A percentile compares a stretch with the other conserved stretches of the same genome.
Conservation (phyloP, 1,140 invertebrate genomes). For the Drosophila pseudoobscura region DNA sequence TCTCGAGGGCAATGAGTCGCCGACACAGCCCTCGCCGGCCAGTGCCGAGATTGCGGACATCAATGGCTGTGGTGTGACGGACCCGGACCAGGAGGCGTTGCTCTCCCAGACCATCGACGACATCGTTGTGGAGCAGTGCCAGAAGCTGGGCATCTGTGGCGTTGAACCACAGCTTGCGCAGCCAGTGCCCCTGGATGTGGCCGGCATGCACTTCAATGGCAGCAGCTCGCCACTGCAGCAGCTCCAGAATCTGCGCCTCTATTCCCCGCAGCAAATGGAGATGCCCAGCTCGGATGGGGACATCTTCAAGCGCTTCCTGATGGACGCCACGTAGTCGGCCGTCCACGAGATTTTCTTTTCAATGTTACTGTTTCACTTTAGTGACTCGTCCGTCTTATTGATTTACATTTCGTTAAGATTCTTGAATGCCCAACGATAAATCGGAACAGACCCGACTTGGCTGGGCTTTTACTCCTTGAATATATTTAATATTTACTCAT, state of each 20-base stretch:
- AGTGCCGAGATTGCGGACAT: slow-evolving; percentile 55
- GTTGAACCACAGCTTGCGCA: slow-evolving; percentile 41
- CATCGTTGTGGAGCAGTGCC: slow-evolving; percentile 82
- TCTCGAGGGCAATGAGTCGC: slow-evolving; percentile 44
- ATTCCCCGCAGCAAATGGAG: slow-evolving; percentile 55
- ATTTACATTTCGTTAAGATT: neutral
- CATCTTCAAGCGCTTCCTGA: slow-evolving; percentile 62
- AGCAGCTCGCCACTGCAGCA: slow-evolving; percentile 64
- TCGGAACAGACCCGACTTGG: slow-evolving; percentile 3
- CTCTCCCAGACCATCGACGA: slow-evolving; percentile 81
- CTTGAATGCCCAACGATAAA: neutral
- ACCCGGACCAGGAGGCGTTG: slow-evolving; percentile 63
- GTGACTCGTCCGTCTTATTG: neutral
- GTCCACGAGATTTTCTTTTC: neutral
- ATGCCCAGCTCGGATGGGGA: slow-evolving; percentile 59
- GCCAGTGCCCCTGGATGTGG: slow-evolving; percentile 28
- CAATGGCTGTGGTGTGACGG: slow-evolving; percentile 19
- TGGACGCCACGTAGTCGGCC: slow-evolving; percentile 60
- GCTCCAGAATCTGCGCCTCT: slow-evolving; percentile 60
- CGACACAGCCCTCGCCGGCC: slow-evolving; percentile 44
- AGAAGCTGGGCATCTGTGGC: slow-evolving; percentile 78
- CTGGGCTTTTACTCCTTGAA: neutral
- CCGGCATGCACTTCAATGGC: slow-evolving; percentile 51
- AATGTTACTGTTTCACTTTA: neutral
- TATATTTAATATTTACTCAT: slow-evolving; percentile 14